Percentiles rank a stretch among this genome's conserved stretches.
Evolutionary conservation across 1,140 invertebrate genomes (phyloP).

Genomic region (Dreissena polymorpha): DNA sequence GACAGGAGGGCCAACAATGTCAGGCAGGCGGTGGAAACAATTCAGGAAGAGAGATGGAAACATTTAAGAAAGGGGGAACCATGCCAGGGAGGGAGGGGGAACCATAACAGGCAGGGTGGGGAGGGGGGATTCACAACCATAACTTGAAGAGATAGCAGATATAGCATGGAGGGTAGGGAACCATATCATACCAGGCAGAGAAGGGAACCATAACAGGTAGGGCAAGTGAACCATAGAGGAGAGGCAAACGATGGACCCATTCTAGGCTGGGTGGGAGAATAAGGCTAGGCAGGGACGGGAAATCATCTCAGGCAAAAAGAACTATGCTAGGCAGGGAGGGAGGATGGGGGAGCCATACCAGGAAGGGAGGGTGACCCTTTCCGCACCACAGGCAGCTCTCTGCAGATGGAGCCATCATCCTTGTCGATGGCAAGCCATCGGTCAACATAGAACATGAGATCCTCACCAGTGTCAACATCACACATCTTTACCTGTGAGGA

Average conservation of each 20-base stretch:
- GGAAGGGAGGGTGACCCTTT: conserved; percentile 59
- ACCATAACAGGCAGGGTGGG: too few relatives aligned
- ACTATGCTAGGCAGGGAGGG: background rate
- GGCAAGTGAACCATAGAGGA: background rate
- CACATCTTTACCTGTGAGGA: conserved; percentile 57
- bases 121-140: too few relatives aligned
- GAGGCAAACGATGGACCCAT: background rate
- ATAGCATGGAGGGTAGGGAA: background rate
- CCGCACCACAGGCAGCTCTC: conserved; percentile 65
- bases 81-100: too few relatives aligned
- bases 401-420: conserved; percentile 68
- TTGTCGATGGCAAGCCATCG: conserved; percentile 71
- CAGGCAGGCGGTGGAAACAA: too few relatives aligned
- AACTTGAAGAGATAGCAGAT: too few relatives aligned
- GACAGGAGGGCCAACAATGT: too few relatives aligned
- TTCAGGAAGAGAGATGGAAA: too few relatives aligned
- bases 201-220: background rate
- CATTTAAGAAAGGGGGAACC: too few relatives aligned
- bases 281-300: too few relatives aligned
- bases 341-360: conserved; percentile 35
- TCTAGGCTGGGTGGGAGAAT: background rate
- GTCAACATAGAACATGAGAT: conserved; percentile 65
- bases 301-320: too few relatives aligned
- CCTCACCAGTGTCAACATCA: conserved; percentile 60
- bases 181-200: background rate